phyloP scores from a whole-genome alignment of 2,888 invertebrate species.

The Callosobruchus maculatus region DNA sequence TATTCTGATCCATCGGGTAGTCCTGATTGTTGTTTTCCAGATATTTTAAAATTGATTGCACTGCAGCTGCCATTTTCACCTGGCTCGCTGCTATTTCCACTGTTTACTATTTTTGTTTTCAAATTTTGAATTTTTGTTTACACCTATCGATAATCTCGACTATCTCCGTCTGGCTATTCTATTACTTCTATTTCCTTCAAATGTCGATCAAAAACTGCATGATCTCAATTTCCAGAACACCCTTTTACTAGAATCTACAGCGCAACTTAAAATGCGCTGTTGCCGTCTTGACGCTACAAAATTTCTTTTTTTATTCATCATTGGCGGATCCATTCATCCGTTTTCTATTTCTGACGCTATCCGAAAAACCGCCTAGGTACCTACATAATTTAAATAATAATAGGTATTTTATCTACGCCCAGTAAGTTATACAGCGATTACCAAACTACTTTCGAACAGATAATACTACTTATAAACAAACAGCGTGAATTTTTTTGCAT shows the following conservation, averaged over 20 bases:
- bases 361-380: too few species aligned
- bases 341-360: too few species aligned
- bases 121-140: not conserved
- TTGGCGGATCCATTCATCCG: too few species aligned
- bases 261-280: not conserved
- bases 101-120: not conserved
- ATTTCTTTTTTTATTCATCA: too few species aligned
- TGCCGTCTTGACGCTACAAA: not conserved
- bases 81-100: not conserved
- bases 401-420: too few species aligned
- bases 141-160: not conserved
- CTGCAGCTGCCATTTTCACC: constrained; percentile 14
- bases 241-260: not conserved
- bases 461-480: too few species aligned
- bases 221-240: not conserved
- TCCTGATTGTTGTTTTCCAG: constrained; percentile 31
- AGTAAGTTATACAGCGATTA: too few species aligned
- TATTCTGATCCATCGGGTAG: constrained; percentile 32
- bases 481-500: too few species aligned
- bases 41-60: constrained; percentile 41
- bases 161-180: not conserved
- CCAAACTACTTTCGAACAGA: too few species aligned
- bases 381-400: too few species aligned
- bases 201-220: not conserved
- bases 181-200: not conserved